Evolutionary conservation across 2,888 invertebrate species (phyloP).

Genomic region (Stegana nigrithorax): DNA sequence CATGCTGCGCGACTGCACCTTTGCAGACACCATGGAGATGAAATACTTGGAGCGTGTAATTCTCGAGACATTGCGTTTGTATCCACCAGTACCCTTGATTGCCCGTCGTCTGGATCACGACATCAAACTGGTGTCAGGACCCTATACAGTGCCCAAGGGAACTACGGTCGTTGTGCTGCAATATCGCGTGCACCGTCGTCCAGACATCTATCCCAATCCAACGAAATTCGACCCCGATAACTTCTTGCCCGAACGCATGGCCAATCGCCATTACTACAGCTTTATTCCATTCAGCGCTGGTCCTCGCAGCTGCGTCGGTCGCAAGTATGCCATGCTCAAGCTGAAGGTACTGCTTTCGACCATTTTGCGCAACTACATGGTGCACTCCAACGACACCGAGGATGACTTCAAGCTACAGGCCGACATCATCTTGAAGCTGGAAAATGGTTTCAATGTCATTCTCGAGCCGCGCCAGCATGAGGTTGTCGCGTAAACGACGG

Average conservation of each 20-base stretch:
- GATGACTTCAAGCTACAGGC: conserved; percentile 77
- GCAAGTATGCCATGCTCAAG: conserved; percentile 84
- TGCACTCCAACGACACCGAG: conserved; percentile 75
- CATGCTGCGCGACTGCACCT: conserved; percentile 77
- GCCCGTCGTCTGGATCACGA: conserved; percentile 79
- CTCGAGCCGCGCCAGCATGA: conserved; percentile 73
- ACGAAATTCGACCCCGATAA: conserved; percentile 82
- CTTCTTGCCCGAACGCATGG: conserved; percentile 81
- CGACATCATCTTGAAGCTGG: conserved; percentile 80
- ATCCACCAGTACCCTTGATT: conserved; percentile 84
- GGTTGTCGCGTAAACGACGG: conserved; percentile 37
- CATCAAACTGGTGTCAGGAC: conserved; percentile 73
- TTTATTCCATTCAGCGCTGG: conserved; percentile 86
- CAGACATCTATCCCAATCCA: conserved; percentile 77
- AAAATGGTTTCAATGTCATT: conserved; percentile 78
- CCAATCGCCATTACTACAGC: conserved; percentile 82
- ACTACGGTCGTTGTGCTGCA: conserved; percentile 77
- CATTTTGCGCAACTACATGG: conserved; percentile 76
- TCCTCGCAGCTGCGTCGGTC: conserved; percentile 83
- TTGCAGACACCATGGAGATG: conserved; percentile 83
- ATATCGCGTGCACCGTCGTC: conserved; percentile 76
- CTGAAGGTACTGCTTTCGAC: conserved; percentile 80
- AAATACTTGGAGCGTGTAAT: conserved; percentile 84
- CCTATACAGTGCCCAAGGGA: conserved; percentile 77
- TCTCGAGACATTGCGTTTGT: conserved; percentile 81